Percentiles rank a stretch among this genome's conserved stretches.
Evolutionary conservation across 2,888 invertebrate species (phyloP).

Genomic region (Pseudanteris insignis): DNA sequence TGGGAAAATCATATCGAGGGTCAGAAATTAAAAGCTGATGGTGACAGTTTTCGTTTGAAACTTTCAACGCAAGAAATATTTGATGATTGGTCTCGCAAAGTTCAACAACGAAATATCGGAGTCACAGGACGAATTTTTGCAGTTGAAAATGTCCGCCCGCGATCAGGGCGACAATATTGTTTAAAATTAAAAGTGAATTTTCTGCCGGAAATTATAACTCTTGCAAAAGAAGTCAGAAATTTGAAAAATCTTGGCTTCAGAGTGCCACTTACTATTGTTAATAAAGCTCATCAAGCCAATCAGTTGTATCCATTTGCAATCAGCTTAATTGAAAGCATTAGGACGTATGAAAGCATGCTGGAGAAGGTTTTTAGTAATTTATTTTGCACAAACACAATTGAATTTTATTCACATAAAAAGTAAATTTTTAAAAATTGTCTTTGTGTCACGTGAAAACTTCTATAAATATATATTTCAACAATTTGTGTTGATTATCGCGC

Average conservation of each 20-base stretch:
- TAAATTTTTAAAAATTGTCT: constrained; percentile 4
- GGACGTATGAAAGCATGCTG: constrained; percentile 95
- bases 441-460: too few species aligned
- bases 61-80: constrained; percentile 97
- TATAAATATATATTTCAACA: too few species aligned
- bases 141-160: constrained; percentile 83
- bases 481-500: too few species aligned
- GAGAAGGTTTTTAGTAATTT: constrained; percentile 81
- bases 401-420: too few species aligned
- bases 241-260: constrained; percentile 95
- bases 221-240: constrained; percentile 98
- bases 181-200: constrained; percentile 94
- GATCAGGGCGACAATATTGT: constrained; percentile 83
- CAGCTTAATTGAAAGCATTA: constrained; percentile 95
- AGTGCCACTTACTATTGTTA: constrained; percentile 96
- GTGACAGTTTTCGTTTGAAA: constrained; percentile 96
- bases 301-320: constrained; percentile 99
- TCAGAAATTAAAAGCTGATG: constrained; percentile 95
- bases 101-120: constrained; percentile 92
- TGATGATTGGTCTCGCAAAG: constrained; percentile 96
- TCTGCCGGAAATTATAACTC: constrained; percentile 95
- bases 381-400: too few species aligned
- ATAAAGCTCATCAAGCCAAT: constrained; percentile 98
- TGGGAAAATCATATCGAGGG: constrained; percentile 99
- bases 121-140: constrained; percentile 94